These are phyloP conservation scores for Hypsibius dujardini DNA, from an alignment of 1,140 invertebrate species.

Conservation along the genomic window DNA sequence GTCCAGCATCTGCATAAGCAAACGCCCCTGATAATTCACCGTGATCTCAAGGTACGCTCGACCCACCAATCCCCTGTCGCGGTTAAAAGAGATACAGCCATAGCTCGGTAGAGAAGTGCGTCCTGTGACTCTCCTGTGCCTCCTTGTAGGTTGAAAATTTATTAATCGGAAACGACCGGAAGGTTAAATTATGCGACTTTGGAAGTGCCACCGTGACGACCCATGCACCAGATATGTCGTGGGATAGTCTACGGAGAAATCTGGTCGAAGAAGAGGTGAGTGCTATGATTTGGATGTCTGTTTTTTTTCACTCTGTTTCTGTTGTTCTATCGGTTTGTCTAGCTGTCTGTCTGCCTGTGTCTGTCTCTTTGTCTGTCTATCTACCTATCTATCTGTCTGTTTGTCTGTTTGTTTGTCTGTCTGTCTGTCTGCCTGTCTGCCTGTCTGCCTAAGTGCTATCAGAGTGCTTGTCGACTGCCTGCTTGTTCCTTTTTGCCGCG, in stretches of 20 bases:
- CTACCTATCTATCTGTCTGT: no score
- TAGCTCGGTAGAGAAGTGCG: no score
- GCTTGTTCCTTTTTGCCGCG: no score
- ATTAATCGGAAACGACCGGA: slow-evolving; percentile 55
- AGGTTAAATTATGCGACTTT: slow-evolving; percentile 94
- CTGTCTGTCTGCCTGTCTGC: no score
- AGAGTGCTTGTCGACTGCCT: no score
- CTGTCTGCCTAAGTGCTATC: no score
- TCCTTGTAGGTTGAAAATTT: slow-evolving; percentile 46
- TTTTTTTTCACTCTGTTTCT: neutral
- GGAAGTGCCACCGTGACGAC: slow-evolving; percentile 77
- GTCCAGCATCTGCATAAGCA: slow-evolving; percentile 83
- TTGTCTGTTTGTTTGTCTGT: no score
- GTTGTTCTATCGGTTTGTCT: no score
- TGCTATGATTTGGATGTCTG: slow-evolving; percentile 19
- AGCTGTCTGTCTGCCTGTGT: no score
- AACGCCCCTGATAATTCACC: slow-evolving; percentile 66
- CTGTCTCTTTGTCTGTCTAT: no score
- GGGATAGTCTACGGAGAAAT: slow-evolving; percentile 75
- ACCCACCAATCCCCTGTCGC: no score
- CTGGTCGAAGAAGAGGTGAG: slow-evolving; percentile 80
- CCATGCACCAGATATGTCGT: slow-evolving; percentile 62
- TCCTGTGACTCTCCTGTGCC: slow-evolving; percentile 19
- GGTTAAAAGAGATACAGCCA: no score
- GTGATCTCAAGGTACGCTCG: slow-evolving; percentile 70